phyloP scores from a whole-genome alignment of 2,888 invertebrate genomes.

The Morpho deidamia region DNA sequence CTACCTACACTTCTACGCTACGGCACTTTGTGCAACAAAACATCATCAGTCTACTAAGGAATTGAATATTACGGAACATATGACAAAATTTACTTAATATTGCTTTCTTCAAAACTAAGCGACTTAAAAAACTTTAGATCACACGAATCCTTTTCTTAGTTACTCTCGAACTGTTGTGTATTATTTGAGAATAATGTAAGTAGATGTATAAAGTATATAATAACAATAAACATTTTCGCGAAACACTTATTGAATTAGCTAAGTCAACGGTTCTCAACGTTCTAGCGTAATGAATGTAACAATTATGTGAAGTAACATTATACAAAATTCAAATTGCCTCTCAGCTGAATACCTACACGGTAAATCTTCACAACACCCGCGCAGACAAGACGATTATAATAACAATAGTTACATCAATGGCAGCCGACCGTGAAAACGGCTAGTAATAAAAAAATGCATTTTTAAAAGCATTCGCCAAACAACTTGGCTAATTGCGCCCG shows the following conservation, averaged over 20 bases:
- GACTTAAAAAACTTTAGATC: no score
- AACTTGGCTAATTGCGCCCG: constrained; percentile 66
- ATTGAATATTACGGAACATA: no score
- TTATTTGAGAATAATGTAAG: no score
- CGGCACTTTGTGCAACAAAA: no score
- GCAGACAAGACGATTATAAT: constrained; percentile 19
- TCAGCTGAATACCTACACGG: not conserved
- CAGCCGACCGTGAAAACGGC: constrained; percentile 41
- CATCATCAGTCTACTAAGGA: no score
- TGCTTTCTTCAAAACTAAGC: no score
- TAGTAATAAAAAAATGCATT: constrained; percentile 53
- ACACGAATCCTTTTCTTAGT: no score
- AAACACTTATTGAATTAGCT: not conserved
- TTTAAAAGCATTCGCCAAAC: constrained; percentile 49
- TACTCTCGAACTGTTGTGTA: no score
- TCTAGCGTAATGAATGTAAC: constrained; percentile 1
- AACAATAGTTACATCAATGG: constrained; percentile 30
- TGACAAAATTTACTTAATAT: no score
- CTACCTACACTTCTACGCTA: no score
- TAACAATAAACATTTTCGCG: no score
- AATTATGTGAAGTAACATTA: constrained; percentile 17
- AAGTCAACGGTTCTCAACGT: constrained; percentile 12
- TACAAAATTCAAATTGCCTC: constrained; percentile 6
- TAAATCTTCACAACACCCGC: not conserved
- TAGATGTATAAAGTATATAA: no score